phyloP scores from a whole-genome alignment of 2,797 vertebrate genomes.

The Melanotaenia nigrans region DNA sequence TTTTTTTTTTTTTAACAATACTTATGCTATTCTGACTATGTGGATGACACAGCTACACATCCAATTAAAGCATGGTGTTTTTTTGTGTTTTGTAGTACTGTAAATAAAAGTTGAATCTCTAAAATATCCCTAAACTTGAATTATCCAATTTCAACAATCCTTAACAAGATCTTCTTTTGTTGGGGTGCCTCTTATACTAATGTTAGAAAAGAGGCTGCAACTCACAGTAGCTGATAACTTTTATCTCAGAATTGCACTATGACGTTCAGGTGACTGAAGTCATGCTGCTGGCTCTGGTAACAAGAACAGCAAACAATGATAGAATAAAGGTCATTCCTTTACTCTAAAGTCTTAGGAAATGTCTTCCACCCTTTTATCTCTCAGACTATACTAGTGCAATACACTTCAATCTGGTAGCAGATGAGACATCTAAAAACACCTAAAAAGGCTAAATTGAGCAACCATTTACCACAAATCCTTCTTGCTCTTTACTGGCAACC shows the following conservation, averaged over 20 bases:
- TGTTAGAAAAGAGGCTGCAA: background rate
- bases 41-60: background rate
- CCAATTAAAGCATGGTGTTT: background rate
- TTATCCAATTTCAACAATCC: background rate
- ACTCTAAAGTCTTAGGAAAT: background rate
- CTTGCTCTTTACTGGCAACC: background rate
- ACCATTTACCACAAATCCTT: background rate
- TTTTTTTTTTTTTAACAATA: too few relatives aligned
- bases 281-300: background rate
- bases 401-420: background rate
- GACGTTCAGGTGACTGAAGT: background rate
- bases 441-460: background rate
- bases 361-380: background rate
- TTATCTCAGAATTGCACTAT: background rate
- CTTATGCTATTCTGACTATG: too few relatives aligned
- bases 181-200: background rate
- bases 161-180: background rate
- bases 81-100: background rate
- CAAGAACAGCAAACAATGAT: background rate
- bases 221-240: background rate
- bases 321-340: background rate
- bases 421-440: background rate
- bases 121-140: background rate
- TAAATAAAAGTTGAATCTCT: background rate
- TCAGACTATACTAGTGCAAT: background rate